Evolutionary conservation across 2,797 vertebrate genomes (phyloP).

Genomic region (Galaxias olidus): DNA sequence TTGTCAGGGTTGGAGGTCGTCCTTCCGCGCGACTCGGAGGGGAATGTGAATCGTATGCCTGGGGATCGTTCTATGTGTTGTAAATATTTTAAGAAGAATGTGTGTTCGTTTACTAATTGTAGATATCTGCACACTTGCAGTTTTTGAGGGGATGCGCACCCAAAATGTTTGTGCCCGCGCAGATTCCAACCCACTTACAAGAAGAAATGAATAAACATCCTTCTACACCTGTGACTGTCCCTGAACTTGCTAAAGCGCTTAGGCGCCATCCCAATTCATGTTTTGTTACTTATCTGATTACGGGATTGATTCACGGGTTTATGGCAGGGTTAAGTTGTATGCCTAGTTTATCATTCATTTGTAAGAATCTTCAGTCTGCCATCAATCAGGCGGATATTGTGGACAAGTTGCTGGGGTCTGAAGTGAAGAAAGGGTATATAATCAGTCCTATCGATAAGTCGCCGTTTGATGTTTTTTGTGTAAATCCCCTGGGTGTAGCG

Average conservation of each 20-base stretch:
- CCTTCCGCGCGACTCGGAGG: too few species aligned
- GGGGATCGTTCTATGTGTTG: too few species aligned
- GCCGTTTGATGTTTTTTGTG: not conserved
- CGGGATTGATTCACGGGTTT: not conserved
- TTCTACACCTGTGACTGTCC: not conserved
- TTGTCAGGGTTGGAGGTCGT: too few species aligned
- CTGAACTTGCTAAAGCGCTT: not conserved
- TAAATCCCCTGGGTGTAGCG: not conserved
- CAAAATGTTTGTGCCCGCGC: too few species aligned
- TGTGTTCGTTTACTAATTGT: too few species aligned
- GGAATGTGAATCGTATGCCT: too few species aligned
- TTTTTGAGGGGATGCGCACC: too few species aligned
- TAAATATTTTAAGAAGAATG: too few species aligned
- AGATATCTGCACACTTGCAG: too few species aligned
- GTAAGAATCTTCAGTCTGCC: not conserved
- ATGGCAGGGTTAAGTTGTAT: not conserved
- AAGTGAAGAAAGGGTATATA: not conserved
- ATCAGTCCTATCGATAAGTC: not conserved
- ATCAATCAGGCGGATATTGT: not conserved
- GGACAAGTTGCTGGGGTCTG: too few species aligned
- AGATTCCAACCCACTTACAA: too few species aligned
- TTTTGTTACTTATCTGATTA: not conserved
- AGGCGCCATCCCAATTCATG: not conserved
- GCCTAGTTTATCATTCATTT: not conserved
- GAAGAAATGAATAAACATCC: slow-evolving; percentile 3